These are phyloP conservation scores for Malurus splendens DNA, from an alignment of 2,797 vertebrate genomes.

Conservation along the genomic window DNA sequence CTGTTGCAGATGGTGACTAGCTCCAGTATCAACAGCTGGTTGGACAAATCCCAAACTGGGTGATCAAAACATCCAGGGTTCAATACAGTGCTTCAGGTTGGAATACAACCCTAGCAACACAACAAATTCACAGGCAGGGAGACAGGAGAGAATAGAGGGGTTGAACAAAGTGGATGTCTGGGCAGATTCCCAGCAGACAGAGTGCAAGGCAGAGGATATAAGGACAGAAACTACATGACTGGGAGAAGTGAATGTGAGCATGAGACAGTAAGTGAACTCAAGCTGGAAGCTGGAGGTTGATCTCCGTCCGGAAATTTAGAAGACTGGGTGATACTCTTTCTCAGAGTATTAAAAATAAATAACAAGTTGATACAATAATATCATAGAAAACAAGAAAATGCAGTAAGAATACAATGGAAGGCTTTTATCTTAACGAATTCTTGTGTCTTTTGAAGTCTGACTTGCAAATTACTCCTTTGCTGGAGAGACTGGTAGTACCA, in stretches of 20 bases:
- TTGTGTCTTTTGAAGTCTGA: not conserved
- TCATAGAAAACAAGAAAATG: not conserved
- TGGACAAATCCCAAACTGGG: not conserved
- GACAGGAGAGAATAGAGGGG: rapidly evolving
- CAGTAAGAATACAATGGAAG: not conserved
- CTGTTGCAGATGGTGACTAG: not conserved
- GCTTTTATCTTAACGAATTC: not conserved
- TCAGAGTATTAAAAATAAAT: not conserved
- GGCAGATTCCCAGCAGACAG: not conserved
- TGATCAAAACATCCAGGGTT: not conserved
- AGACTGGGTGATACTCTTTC: not conserved
- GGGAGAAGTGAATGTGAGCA: not conserved
- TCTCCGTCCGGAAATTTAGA: not conserved
- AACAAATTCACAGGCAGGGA: not conserved
- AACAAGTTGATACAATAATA: not conserved
- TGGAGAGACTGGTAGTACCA: not conserved
- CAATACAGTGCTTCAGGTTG: not conserved
- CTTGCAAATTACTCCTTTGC: not conserved
- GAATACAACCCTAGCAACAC: not conserved
- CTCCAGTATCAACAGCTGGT: not conserved
- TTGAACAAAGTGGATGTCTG: not conserved
- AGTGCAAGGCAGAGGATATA: not conserved
- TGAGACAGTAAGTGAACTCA: not conserved
- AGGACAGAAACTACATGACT: not conserved
- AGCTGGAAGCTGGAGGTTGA: not conserved